Conservation (phyloP, 2,888 invertebrate species). For the Leistus spinibarbis region DNA sequence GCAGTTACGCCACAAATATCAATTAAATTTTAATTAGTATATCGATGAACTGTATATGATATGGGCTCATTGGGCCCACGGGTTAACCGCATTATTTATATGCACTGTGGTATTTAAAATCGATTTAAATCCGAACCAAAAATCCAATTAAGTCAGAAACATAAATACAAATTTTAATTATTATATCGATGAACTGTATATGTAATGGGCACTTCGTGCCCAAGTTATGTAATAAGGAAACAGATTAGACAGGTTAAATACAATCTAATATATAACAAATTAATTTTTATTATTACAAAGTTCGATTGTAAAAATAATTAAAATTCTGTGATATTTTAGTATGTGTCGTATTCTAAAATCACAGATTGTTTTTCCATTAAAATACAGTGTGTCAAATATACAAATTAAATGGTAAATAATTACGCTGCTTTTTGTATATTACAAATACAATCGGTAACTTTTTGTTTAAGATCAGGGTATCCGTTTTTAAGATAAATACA, state of each 20-base stretch:
- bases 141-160: too few relatives aligned
- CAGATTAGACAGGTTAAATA: not conserved
- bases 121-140: too few relatives aligned
- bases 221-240: not conserved
- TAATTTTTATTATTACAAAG: not conserved
- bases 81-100: too few relatives aligned
- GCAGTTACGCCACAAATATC: too few relatives aligned
- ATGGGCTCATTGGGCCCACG: too few relatives aligned
- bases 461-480: not conserved
- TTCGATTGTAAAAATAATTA: not conserved
- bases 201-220: too few relatives aligned
- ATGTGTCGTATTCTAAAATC: not conserved
- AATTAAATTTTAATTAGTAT: too few relatives aligned
- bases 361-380: not conserved
- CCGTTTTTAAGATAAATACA: slow-evolving; percentile 29
- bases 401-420: not conserved
- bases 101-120: too few relatives aligned
- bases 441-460: slow-evolving; percentile 9
- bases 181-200: too few relatives aligned
- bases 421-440: slow-evolving; percentile 23
- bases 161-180: too few relatives aligned
- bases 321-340: not conserved
- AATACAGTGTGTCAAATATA: not conserved
- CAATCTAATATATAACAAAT: not conserved
- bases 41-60: too few relatives aligned